A percentile compares a stretch with the other conserved stretches of the same genome.
phyloP scores from a whole-genome alignment of 1,140 invertebrate species.

The Drosophila gunungcola region DNA sequence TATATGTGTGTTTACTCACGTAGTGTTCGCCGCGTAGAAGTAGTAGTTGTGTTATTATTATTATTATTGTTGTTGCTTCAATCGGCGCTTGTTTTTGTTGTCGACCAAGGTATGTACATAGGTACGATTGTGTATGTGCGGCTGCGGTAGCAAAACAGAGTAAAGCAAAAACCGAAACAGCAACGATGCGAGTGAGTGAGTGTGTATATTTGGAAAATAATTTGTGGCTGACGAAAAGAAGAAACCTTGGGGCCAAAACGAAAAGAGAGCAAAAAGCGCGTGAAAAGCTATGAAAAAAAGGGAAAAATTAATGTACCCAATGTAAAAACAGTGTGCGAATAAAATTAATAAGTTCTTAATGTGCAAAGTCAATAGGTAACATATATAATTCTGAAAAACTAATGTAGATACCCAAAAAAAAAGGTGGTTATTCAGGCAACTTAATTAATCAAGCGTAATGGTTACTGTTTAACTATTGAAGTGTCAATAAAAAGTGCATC shows the following conservation, averaged over 20 bases:
- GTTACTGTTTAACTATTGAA: background rate
- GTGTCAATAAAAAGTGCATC: background rate
- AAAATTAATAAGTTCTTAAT: constrained; percentile 26
- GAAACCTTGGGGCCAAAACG: constrained; percentile 54
- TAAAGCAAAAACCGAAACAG: constrained; percentile 78
- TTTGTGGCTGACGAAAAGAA: constrained; percentile 69
- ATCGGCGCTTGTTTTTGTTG: constrained; percentile 72
- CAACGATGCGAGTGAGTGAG: constrained; percentile 40
- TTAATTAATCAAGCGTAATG: background rate
- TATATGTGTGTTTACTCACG: constrained; percentile 66
- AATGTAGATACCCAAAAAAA: background rate
- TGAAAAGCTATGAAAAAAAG: constrained; percentile 57
- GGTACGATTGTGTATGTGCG: constrained; percentile 38
- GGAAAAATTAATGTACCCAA: constrained; percentile 10
- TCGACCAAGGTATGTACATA: constrained; percentile 48
- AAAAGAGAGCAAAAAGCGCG: constrained; percentile 47
- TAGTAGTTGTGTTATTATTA: constrained; percentile 78
- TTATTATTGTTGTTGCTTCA: constrained; percentile 68
- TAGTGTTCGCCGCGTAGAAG: constrained; percentile 61
- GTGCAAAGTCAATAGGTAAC: constrained; percentile 5
- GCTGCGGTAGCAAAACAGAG: constrained; percentile 77
- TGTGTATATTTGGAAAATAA: constrained; percentile 62
- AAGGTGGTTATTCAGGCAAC: background rate
- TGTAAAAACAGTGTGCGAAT: constrained; percentile 10
- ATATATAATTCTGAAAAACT: background rate